These are phyloP conservation scores for Melanotaenia boesemani DNA, from an alignment of 2,797 vertebrate species.

Conservation along the genomic window DNA sequence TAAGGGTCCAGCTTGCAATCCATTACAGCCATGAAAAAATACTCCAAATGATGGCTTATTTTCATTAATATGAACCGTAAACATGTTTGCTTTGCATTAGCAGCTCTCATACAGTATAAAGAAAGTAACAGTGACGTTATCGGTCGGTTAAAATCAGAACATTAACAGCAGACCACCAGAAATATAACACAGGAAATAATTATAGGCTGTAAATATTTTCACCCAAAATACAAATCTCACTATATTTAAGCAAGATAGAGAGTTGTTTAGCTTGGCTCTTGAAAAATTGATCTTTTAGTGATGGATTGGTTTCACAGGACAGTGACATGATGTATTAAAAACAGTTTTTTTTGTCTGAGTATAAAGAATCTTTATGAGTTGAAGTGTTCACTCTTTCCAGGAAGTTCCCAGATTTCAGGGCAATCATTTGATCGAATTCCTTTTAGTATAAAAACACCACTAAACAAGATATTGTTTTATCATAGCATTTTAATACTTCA, in stretches of 20 bases:
- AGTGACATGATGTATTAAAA: no score
- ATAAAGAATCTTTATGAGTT: no score
- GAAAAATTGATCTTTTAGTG: no score
- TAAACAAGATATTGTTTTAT: neutral
- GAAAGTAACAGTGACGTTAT: neutral
- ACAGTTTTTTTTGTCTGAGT: no score
- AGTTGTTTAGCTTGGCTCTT: no score
- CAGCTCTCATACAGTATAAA: neutral
- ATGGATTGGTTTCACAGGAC: no score
- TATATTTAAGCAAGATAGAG: neutral
- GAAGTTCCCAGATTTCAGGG: no score
- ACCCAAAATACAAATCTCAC: neutral
- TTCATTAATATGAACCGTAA: neutral
- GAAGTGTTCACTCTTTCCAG: no score
- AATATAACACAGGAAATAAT: neutral
- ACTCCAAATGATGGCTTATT: neutral
- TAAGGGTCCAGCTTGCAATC: neutral
- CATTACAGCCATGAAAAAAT: neutral
- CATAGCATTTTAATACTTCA: neutral
- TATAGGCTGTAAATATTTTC: neutral
- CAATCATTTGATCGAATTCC: neutral
- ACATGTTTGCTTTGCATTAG: neutral
- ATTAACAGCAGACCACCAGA: no score
- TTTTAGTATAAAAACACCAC: neutral
- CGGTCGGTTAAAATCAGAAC: no score